Percentiles rank a stretch among this genome's conserved stretches.
phyloP scores from a whole-genome alignment of 2,113 vertebrate species.

The Acrocephalus arundinaceus region DNA sequence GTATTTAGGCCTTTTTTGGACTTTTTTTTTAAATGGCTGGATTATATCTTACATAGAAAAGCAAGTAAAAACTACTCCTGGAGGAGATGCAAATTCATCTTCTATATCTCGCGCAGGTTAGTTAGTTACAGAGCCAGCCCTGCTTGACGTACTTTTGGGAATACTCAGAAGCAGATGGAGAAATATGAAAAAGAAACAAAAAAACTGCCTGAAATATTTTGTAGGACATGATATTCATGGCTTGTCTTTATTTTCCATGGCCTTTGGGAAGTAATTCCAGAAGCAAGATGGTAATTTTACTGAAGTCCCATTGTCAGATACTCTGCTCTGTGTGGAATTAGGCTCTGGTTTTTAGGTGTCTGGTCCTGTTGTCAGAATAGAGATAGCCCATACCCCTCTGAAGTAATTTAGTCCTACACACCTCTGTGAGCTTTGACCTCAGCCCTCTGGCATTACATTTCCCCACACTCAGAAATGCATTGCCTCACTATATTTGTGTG shows the following conservation, averaged over 20 bases:
- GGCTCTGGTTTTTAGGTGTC: not conserved
- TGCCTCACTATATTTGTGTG: not conserved
- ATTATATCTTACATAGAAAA: not conserved
- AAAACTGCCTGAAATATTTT: not conserved
- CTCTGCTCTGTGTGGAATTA: not conserved
- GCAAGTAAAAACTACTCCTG: not conserved
- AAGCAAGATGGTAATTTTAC: slow-evolving; percentile 6
- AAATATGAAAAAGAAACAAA: not conserved
- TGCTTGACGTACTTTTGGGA: not conserved
- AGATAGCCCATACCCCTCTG: not conserved
- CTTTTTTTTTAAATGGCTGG: not conserved
- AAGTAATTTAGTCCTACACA: slow-evolving; percentile 29
- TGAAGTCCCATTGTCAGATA: not conserved
- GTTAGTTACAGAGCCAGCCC: not conserved
- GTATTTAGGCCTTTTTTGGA: not conserved
- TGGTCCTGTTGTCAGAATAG: not conserved
- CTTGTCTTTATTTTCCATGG: not conserved
- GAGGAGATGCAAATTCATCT: not conserved
- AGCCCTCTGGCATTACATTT: not conserved
- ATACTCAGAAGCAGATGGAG: slow-evolving; percentile 8
- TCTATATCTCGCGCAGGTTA: not conserved
- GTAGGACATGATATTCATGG: not conserved
- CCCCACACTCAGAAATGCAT: not conserved
- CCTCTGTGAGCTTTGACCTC: slow-evolving; percentile 34
- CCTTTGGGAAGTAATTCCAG: slow-evolving; percentile 7